Conservation (phyloP, 2,113 vertebrate species). For the Carassius carassius region DNA sequence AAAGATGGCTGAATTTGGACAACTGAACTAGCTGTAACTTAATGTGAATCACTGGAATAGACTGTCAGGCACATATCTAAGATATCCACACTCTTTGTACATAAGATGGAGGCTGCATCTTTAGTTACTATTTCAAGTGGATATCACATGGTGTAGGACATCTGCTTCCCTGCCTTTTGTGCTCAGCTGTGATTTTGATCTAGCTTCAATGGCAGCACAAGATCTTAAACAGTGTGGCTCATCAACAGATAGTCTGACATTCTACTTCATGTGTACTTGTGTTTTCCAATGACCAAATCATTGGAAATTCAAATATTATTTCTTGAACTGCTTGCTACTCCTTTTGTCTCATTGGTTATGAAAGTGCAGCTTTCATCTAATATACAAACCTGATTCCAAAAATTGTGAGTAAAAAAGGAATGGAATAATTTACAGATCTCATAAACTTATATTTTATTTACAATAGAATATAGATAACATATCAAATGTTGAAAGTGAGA, state of each 20-base stretch:
- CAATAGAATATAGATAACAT: too few species aligned
- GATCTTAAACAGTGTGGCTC: not conserved
- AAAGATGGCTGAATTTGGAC: not conserved
- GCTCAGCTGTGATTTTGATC: conserved; percentile 8
- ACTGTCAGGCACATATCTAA: not conserved
- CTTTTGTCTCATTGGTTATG: not conserved
- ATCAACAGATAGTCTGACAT: not conserved
- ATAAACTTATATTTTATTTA: too few species aligned
- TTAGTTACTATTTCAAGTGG: not conserved
- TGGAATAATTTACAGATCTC: too few species aligned
- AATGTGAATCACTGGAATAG: not conserved
- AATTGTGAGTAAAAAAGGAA: too few species aligned
- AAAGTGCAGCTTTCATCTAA: too few species aligned
- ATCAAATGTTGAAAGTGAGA: too few species aligned
- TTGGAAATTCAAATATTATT: too few species aligned
- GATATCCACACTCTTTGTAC: not conserved
- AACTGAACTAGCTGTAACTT: not conserved
- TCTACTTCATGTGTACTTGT: not conserved
- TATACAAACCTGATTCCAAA: too few species aligned
- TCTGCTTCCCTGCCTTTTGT: conserved; percentile 11
- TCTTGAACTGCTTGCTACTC: not conserved
- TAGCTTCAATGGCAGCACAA: not conserved
- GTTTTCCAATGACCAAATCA: not conserved
- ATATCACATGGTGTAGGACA: not conserved
- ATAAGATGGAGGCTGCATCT: not conserved